Evolutionary conservation across 1,140 invertebrate genomes (phyloP), one percentile per base, ranked within the genome.

Genomic region (Drosophila ambigua): DNA sequence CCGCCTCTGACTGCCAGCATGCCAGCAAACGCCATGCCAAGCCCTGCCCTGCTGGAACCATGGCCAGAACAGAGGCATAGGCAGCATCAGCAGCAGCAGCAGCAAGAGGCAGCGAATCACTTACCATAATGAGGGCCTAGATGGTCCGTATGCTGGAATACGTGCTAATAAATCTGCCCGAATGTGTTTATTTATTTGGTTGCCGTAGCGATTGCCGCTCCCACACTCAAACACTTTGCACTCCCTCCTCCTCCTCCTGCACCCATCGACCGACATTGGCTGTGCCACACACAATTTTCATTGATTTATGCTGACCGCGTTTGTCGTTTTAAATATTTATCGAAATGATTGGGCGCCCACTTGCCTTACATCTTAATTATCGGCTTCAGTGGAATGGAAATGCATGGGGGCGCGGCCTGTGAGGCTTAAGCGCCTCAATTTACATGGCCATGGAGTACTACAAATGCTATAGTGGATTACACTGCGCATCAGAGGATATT

Each of bases 91-190:
- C 3, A 11, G 50, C 61, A 26, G 58, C 28, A 23, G 31, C 35
- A 39, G 35, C 35, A 28, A 45, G 50, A 20, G 55, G 23, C 59
- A 46, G 57, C 39, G 55, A 53, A 87, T 85, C 72, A 77, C 67
- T 84, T 80, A 85, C 49, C 72, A 72, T 85, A 84, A 84, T 84
- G 80, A 85, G 57, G 44, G 58, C 66, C 64, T 69, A 50, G 64
- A 58, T 58, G 39, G 41, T 45, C 39, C 44, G 41, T 49, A 28
- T 45, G 59, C 52, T 60, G 41, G 64, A 53, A 79, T 53, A 66
- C 66, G 77, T 72, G 77, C 78, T 80, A 80, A 80, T 80, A 80
- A 80, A 80, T 80, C 66, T 76, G 72, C 72, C 60, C 31, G 60
- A 71, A 79, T 75, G 69, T 73, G 75, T 69, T 75, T 75, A 75